A percentile compares a stretch with the other conserved stretches of the same genome.
These are phyloP conservation scores for Squalus acanthias DNA, from an alignment of 2,797 vertebrate genomes.

Conservation along the genomic window DNA sequence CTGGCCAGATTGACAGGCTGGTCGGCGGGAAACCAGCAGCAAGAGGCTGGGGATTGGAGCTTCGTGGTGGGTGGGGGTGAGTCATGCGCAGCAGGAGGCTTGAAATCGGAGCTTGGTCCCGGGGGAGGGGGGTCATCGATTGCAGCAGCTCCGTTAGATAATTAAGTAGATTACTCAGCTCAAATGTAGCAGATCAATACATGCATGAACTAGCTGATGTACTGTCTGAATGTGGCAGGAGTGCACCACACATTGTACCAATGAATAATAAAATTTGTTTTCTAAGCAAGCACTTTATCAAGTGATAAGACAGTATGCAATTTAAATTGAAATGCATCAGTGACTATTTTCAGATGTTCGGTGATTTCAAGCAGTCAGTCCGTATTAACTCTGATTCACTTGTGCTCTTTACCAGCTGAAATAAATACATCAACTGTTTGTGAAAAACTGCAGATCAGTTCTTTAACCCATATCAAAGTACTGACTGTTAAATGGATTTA, in stretches of 20 bases:
- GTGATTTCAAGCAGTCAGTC: neutral
- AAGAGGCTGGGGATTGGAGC: no score
- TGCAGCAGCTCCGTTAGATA: neutral
- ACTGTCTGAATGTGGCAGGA: neutral
- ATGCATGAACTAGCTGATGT: neutral
- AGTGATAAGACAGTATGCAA: neutral
- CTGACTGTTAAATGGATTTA: neutral
- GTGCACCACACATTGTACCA: neutral
- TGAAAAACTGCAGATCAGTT: neutral
- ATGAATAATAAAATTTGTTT: neutral
- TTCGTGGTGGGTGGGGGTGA: no score
- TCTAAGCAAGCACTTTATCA: neutral
- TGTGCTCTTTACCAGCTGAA: neutral
- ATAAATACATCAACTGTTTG: no score
- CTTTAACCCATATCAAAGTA: neutral
- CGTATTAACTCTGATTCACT: neutral
- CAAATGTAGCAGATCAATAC: neutral
- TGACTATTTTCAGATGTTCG: neutral
- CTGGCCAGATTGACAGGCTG: no score
- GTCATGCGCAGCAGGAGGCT: no score
- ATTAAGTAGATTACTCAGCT: neutral
- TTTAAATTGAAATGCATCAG: neutral
- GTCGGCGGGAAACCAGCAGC: no score
- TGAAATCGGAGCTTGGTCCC: no score
- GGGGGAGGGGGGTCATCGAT: no score